phyloP scores from a whole-genome alignment of 2,797 vertebrate genomes.

The Diplodus puntazzo region DNA sequence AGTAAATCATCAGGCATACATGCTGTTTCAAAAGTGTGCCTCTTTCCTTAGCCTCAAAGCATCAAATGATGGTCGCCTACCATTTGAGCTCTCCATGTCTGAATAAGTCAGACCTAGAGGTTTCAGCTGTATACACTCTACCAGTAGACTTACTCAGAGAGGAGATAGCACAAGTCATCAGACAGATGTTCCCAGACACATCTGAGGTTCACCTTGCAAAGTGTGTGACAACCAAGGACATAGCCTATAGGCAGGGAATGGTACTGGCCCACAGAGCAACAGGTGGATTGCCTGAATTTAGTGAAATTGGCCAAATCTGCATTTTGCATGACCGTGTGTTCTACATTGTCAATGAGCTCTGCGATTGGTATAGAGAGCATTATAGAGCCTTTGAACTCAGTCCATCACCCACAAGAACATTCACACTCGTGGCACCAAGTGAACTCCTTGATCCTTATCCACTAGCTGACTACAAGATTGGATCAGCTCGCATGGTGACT shows the following conservation, averaged over 20 bases:
- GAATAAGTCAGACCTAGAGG: slow-evolving; percentile 19
- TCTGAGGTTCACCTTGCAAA: slow-evolving; percentile 16
- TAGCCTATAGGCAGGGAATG: slow-evolving; percentile 16
- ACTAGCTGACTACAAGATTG: slow-evolving; percentile 16
- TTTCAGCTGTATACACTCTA: slow-evolving; percentile 11
- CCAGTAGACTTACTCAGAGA: slow-evolving; percentile 15
- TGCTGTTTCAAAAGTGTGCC: slow-evolving; percentile 34
- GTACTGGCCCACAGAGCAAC: background rate
- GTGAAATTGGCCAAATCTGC: slow-evolving; percentile 19
- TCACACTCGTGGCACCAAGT: background rate
- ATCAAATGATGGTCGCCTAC: slow-evolving; percentile 38
- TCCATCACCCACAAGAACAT: background rate
- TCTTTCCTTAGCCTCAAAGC: slow-evolving; percentile 27
- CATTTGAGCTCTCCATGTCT: slow-evolving; percentile 20
- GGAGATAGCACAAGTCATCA: slow-evolving; percentile 17
- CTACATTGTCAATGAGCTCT: slow-evolving; percentile 15
- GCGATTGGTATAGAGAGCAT: slow-evolving; percentile 18
- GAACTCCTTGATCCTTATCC: slow-evolving; percentile 24
- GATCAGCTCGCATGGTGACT: slow-evolving; percentile 17
- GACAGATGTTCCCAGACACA: slow-evolving; percentile 3
- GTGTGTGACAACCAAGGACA: slow-evolving; percentile 15
- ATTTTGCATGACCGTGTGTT: slow-evolving; percentile 9
- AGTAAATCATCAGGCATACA: slow-evolving; percentile 15
- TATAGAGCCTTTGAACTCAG: slow-evolving; percentile 26
- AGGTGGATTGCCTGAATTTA: slow-evolving; percentile 10